Base-by-base conservation (phyloP, 2,113 vertebrate species). In the Crypturellus undulatus region DNA sequence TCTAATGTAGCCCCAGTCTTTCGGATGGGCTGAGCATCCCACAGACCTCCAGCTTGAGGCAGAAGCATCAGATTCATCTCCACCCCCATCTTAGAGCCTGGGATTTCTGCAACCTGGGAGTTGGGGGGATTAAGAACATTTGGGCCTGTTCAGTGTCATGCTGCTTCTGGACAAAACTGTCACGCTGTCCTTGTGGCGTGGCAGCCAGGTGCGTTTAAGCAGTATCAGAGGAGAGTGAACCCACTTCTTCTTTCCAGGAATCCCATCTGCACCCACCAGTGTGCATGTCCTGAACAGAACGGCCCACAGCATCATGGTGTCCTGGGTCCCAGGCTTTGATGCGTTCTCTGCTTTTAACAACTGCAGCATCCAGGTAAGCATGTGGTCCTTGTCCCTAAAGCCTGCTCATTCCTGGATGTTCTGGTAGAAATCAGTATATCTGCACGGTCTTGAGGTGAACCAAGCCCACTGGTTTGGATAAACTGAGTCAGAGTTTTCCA, bases 311-410 rank as follows among this genome's bases (percentile, higher is more conserved):
- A 47, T 99, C 1, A 2, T 63, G 2, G 49, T 99, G 78, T 98
- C 97, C 91, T 99, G 99, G 99, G 97, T 94, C n/a, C 98, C 98
- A 0, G 99, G 98, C 78, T 98, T 99, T 1, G 98, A 99, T 30
- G 98, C 98, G 0, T 99, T 98, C 76, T 99, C 99, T 30, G 97
- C 98, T 1, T 90, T 99, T 17, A 98, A 63, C 60, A 93, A 2
- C 47, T 99, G 99, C 94, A 97, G 28, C 5, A 70, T 99, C 92
- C 98, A 98, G 97, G 99, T 99, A 95, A 98, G 19, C 12, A 13
- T 19, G 34, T 38, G 34, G 9, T 3, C 6, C 45, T 12, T 12
- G 13, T 9, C 47, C 14, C 38, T 26, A 45, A 30, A 12, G 2
- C 19, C 12, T 8, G 5, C 21, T 6, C 12, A 49, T 19, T 2